Evolutionary conservation across 2,888 invertebrate species (phyloP), one percentile per base, ranked within the genome.

Genomic region (Drosophila prolongata): DNA sequence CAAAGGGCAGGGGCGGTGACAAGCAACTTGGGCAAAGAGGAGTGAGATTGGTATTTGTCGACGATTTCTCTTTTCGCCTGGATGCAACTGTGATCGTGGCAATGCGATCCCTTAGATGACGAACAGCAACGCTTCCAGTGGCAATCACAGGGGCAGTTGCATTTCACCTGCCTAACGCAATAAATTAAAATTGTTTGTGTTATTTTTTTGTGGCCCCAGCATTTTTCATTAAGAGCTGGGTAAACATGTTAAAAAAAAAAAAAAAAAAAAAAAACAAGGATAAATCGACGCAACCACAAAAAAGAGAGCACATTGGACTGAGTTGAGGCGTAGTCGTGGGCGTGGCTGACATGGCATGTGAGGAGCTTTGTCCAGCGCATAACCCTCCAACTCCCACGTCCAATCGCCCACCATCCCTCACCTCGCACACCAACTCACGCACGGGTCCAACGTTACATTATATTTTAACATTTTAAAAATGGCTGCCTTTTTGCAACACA

Each of bases 391-490:
- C 35, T 3, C 19, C 38, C 11, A 34, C 47, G 11, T 10, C 19
- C 34, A 11, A 34, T 5, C 9, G 3, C 6, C 19, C 14, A 6
- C 10, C 9, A 24, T n/a, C 24, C 13, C 14, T 11, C 43, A 19
- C 2, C 14, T 30, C 8, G 30, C 24, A 46, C 47, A 35, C 37
- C 34, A 14, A 14, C 44, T 35, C 27, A 38, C 57, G 57, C 37
- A 38, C 6, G 38, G 52, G 52, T 43, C 59, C 47, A 77, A 71
- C 62, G 75, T 75, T 79, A 87, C 76, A 89, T 84, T 89, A 84
- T 89, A 84, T 84, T 73, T 89, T 69, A 89, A 81, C 76, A 81
- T 75, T 78, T 80, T 62, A 66, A 78, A 88, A 82, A 70, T 54
- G 58, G 54, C 68, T 58, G 71, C 44, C 57, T 47, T 52, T 78